Conservation (phyloP, 92 coral and sea anemone genomes). For the Isaurus tuberculatus region DNA sequence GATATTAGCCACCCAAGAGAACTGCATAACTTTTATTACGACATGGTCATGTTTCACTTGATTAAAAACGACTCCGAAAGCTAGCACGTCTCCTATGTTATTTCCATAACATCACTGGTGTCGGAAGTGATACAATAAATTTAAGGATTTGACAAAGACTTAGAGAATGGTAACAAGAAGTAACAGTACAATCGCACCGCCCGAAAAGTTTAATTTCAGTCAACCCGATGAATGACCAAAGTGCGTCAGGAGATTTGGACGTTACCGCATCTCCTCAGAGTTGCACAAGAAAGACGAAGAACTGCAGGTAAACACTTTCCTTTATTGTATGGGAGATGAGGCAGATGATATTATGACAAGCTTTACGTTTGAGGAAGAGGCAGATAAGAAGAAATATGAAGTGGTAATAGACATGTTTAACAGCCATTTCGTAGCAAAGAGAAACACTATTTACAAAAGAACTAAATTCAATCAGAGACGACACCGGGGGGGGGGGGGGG, state of each 20-base stretch:
- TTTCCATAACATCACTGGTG: conserved; percentile 1
- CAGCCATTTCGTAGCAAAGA: too few relatives aligned
- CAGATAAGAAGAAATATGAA: conserved; percentile 32
- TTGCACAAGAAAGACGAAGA: conserved; percentile 33
- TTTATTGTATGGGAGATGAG: conserved; percentile 45
- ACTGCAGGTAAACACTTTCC: conserved; percentile 44
- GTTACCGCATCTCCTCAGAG: conserved; percentile 41
- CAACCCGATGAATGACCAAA: conserved; percentile 50
- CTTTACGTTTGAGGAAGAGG: conserved; percentile 37
- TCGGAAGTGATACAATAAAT: not conserved
- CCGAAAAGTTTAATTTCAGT: conserved; percentile 38
- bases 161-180: not conserved
- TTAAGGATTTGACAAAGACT: not conserved
- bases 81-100: not conserved
- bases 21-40: not conserved
- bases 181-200: conserved; percentile 45
- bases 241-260: conserved; percentile 47
- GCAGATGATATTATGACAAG: conserved; percentile 47
- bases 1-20: not conserved
- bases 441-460: too few relatives aligned
- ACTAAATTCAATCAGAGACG: too few relatives aligned
- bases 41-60: not conserved
- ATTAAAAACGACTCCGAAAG: not conserved
- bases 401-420: too few relatives aligned
- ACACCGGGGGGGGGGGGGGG: too few relatives aligned